Evolutionary conservation across 53 echinoderm and acorn worm species (phyloP).

Genomic region (Echinometra lucunter): DNA sequence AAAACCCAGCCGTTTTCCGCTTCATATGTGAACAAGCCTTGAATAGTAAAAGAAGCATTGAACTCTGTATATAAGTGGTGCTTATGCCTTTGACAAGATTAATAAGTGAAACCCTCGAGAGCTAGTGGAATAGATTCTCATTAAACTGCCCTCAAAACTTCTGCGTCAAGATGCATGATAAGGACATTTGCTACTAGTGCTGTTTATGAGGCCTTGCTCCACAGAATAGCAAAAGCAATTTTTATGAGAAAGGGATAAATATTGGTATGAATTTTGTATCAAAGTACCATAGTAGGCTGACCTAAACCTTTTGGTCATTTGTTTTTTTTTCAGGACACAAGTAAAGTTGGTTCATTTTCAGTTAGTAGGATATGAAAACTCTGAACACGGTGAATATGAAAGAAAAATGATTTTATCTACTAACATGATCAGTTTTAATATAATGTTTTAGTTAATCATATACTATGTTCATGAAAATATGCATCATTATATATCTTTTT

Average conservation of each 20-base stretch:
- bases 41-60: not conserved
- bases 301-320: too few species aligned
- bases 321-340: too few species aligned
- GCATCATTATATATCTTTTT: not conserved
- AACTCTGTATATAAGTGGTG: not conserved
- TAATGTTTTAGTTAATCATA: not conserved
- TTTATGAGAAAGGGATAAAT: too few species aligned
- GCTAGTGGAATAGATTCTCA: not conserved
- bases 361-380: not conserved
- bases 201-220: too few species aligned
- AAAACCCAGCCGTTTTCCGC: too few species aligned
- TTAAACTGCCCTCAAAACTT: not conserved
- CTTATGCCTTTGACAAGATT: not conserved
- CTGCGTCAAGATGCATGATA: not conserved
- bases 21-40: too few species aligned
- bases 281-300: too few species aligned
- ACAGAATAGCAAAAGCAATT: too few species aligned
- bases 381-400: too few species aligned
- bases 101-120: not conserved
- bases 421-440: not conserved
- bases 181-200: not conserved
- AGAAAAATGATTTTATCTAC: too few species aligned
- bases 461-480: not conserved
- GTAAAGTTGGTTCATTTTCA: too few species aligned
- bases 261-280: too few species aligned